These are phyloP conservation scores for Cinclus cinclus DNA, from an alignment of 2,113 vertebrate species.

Conservation along the genomic window DNA sequence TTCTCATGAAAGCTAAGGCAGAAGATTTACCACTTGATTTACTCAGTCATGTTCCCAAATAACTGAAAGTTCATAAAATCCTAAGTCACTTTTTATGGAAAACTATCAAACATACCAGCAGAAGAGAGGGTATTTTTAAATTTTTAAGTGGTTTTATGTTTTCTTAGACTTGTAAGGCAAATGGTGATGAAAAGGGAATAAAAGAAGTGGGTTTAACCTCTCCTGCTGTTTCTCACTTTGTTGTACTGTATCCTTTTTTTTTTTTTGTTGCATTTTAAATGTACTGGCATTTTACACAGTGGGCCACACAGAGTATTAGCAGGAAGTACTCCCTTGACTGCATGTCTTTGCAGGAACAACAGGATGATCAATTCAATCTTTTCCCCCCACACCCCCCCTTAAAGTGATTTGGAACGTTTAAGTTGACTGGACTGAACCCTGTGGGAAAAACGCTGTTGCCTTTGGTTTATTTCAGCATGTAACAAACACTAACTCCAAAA, in stretches of 20 bases:
- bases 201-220: not conserved
- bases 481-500: not conserved
- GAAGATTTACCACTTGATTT: constrained; percentile 24
- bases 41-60: constrained; percentile 1
- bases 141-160: not conserved
- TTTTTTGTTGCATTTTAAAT: not conserved
- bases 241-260: not conserved
- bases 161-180: not conserved
- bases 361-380: not conserved
- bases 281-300: not conserved
- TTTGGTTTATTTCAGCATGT: not conserved
- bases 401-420: not conserved
- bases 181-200: not conserved
- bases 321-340: not conserved
- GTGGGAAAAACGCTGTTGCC: not conserved
- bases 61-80: not conserved
- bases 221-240: not conserved
- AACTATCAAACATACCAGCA: not conserved
- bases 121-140: not conserved
- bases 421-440: not conserved
- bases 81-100: not conserved
- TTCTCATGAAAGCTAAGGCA: not conserved
- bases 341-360: not conserved
- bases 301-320: not conserved
- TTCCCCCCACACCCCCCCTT: accelerated